Evolutionary conservation across 2,888 invertebrate genomes (phyloP).

Genomic region (Poecilobothrus nobilitatus): DNA sequence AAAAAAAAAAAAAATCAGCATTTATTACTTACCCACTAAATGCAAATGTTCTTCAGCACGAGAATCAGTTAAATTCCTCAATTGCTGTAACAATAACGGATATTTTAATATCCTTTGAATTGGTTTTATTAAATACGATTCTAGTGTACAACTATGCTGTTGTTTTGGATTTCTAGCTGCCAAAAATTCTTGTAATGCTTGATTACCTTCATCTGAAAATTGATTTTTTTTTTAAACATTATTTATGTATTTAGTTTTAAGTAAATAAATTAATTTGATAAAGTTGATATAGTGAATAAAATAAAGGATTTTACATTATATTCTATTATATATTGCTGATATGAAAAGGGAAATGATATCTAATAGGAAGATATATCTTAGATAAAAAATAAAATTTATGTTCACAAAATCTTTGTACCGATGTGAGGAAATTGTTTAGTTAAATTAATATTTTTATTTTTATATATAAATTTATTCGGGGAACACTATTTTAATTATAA

Average conservation of each 20-base stretch:
- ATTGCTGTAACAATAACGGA: conserved; percentile 87
- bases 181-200: conserved; percentile 90
- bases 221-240: neutral
- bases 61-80: conserved; percentile 86
- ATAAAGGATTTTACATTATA: no score
- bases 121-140: conserved; percentile 97
- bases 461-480: no score
- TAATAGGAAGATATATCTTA: no score
- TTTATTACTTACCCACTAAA: conserved; percentile 66
- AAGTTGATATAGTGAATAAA: no score
- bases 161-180: conserved; percentile 90
- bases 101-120: conserved; percentile 98
- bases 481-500: no score
- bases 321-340: no score
- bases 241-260: neutral
- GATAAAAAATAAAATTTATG: no score
- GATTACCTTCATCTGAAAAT: conserved; percentile 82
- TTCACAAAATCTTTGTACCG: no score
- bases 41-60: conserved; percentile 91
- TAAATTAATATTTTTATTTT: no score
- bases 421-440: no score
- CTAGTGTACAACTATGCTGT: conserved; percentile 92
- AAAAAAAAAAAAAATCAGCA: no score
- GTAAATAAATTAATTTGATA: neutral
- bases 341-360: no score